These are phyloP conservation scores for Camponotus floridanus DNA, from an alignment of 1,140 invertebrate genomes.

Conservation along the genomic window DNA sequence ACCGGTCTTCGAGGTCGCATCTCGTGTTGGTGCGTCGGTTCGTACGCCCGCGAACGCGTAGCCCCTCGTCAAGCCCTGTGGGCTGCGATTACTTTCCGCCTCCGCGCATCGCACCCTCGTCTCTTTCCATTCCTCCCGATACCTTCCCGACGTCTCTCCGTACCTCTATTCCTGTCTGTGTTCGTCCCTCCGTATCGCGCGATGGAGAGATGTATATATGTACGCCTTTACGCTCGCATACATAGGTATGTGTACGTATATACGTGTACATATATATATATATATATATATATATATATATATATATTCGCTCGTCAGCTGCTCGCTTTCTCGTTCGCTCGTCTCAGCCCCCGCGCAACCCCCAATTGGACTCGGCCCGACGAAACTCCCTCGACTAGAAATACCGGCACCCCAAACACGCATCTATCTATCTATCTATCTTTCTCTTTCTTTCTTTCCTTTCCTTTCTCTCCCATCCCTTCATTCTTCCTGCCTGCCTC, in stretches of 20 bases:
- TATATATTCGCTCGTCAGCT: constrained; percentile 82
- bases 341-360: constrained; percentile 62
- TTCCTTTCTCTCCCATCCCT: neutral
- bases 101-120: constrained; percentile 85
- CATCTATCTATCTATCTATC: constrained; percentile 1
- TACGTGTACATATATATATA: constrained; percentile 50
- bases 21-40: constrained; percentile 46
- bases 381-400: constrained; percentile 66
- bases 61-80: constrained; percentile 78
- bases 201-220: constrained; percentile 33
- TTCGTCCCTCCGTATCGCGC: constrained; percentile 63
- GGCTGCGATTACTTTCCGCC: constrained; percentile 85
- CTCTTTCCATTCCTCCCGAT: constrained; percentile 74
- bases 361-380: constrained; percentile 64
- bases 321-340: constrained; percentile 83
- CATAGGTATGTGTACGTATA: constrained; percentile 67
- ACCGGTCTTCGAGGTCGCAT: constrained; percentile 35
- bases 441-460: neutral
- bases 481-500: constrained; percentile 34
- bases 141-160: constrained; percentile 69
- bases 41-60: constrained; percentile 62
- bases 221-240: constrained; percentile 23
- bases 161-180: constrained; percentile 65
- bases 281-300: constrained; percentile 63
- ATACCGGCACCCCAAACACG: constrained; percentile 56